Evolutionary conservation across 2,888 invertebrate species (phyloP).

Genomic region (Pandemis cinnamomeana): DNA sequence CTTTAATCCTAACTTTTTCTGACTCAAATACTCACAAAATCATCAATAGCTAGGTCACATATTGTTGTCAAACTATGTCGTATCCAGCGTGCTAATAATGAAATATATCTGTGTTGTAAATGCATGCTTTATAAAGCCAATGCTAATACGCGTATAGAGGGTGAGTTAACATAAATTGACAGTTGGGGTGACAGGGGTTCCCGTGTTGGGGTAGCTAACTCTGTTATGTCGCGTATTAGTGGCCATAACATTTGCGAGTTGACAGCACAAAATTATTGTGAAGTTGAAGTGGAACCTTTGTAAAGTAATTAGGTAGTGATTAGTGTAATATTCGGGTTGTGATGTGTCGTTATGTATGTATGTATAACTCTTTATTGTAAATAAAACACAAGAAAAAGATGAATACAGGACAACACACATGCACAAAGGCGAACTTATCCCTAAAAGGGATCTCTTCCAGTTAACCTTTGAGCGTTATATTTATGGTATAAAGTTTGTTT

Average conservation of each 20-base stretch:
- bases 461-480: too few species aligned
- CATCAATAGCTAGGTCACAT: too few species aligned
- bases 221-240: constrained; percentile 10
- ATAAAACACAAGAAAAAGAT: too few species aligned
- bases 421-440: too few species aligned
- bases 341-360: too few species aligned
- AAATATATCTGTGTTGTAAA: constrained; percentile 11
- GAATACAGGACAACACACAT: too few species aligned
- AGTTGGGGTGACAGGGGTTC: constrained; percentile 28
- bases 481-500: too few species aligned
- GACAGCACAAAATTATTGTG: constrained; percentile 1
- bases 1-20: too few species aligned
- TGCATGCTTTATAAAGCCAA: constrained; percentile 35
- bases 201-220: constrained; percentile 19
- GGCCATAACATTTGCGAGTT: constrained; percentile 3
- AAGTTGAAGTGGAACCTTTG: not conserved
- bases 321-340: not conserved
- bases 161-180: constrained; percentile 37
- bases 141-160: constrained; percentile 38
- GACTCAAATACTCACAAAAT: too few species aligned
- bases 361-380: too few species aligned
- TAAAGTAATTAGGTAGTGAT: constrained; percentile 4
- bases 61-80: not conserved
- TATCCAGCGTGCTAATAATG: too few species aligned
- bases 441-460: too few species aligned